These are phyloP conservation scores for Zaprionus tsacasi DNA, from an alignment of 1,140 invertebrate genomes.

Conservation along the genomic window DNA sequence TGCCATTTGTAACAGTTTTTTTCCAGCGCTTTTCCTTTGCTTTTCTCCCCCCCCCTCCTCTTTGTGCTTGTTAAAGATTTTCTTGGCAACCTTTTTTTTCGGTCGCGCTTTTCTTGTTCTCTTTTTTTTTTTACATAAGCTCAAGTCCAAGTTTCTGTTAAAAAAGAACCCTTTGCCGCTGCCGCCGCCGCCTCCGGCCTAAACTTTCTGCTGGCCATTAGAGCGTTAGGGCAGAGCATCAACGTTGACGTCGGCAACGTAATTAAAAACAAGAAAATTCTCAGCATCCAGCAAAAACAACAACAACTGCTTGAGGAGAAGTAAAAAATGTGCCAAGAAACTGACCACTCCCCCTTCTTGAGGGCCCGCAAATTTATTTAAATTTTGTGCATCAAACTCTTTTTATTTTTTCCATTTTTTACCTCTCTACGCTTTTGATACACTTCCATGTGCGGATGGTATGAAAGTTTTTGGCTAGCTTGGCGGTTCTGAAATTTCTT, in stretches of 20 bases:
- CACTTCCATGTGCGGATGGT: neutral
- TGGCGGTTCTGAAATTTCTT: neutral
- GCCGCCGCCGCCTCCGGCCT: neutral
- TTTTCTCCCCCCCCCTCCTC: neutral
- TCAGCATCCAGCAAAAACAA: slow-evolving; percentile 39
- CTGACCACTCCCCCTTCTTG: slow-evolving; percentile 16
- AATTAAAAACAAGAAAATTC: slow-evolving; percentile 79
- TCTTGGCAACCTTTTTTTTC: slow-evolving; percentile 66
- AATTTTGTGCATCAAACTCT: slow-evolving; percentile 65
- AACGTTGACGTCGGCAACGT: slow-evolving; percentile 62
- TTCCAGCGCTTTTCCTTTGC: neutral
- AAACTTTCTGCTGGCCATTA: slow-evolving; percentile 57
- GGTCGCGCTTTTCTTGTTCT: slow-evolving; percentile 16
- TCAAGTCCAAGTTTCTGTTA: slow-evolving; percentile 56
- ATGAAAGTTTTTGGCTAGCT: neutral
- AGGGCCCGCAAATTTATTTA: slow-evolving; percentile 71
- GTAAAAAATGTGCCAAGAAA: slow-evolving; percentile 71
- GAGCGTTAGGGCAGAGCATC: slow-evolving; percentile 41
- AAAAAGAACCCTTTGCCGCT: neutral
- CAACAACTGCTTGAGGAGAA: slow-evolving; percentile 5
- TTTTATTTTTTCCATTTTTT: slow-evolving; percentile 41
- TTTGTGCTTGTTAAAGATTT: slow-evolving; percentile 59
- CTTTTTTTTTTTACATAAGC: slow-evolving; percentile 46
- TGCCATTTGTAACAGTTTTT: slow-evolving; percentile 57
- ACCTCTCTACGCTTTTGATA: neutral